These are phyloP conservation scores for Onychostoma macrolepis DNA, from an alignment of 2,113 vertebrate genomes.

Conservation along the genomic window DNA sequence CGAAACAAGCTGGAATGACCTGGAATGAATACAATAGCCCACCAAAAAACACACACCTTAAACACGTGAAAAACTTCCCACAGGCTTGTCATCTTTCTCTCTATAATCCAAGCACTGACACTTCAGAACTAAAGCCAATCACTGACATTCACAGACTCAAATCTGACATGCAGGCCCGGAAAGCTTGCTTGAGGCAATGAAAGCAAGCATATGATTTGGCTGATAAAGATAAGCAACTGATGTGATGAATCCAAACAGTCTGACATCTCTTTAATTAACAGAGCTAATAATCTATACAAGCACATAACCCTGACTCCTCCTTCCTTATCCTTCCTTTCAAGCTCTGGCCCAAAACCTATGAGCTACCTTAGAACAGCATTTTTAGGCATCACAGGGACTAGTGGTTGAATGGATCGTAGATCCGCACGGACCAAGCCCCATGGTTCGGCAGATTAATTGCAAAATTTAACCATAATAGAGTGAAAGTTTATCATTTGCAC, in stretches of 20 bases:
- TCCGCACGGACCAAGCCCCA: no score
- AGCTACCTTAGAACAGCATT: neutral
- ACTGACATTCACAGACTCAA: conserved; percentile 3
- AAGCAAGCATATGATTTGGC: neutral
- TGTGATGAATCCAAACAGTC: neutral
- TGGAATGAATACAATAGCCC: neutral
- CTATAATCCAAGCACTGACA: neutral
- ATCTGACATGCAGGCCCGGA: neutral
- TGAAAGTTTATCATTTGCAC: no score
- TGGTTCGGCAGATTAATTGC: no score
- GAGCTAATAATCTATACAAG: neutral
- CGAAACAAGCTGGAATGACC: conserved; percentile 34
- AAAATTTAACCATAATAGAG: no score
- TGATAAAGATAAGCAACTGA: conserved; percentile 3
- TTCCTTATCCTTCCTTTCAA: neutral
- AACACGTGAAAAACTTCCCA: neutral
- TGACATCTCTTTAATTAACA: conserved; percentile 4
- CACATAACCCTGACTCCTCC: neutral
- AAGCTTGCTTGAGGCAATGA: neutral
- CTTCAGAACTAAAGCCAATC: neutral
- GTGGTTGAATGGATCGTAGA: no score
- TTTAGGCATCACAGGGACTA: neutral
- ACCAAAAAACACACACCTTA: conserved; percentile 19
- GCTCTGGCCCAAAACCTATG: neutral
- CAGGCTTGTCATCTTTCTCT: neutral